Base-by-base conservation (phyloP, 2,888 invertebrate genomes). In the Lottia gigantea region DNA sequence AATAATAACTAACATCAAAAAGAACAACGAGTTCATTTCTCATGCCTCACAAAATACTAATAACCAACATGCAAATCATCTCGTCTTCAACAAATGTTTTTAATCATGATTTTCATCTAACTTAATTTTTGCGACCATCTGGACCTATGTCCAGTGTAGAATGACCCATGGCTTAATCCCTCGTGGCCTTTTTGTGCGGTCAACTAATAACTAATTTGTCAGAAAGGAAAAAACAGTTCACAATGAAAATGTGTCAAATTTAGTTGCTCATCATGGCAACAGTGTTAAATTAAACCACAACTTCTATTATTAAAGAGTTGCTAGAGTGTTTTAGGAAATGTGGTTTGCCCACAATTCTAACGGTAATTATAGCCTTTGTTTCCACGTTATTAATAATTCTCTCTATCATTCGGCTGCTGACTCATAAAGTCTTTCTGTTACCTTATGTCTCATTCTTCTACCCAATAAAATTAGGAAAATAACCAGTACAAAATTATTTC, bases 81-180 rank as follows among this genome's bases (percentile, higher is more conserved):
- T 23, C 11, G 19, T 55, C 19, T 55, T 55, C 19, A 55, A 55
- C 19, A 55, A 55, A 19, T 23, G 55, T 55, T 55, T 55, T 55
- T 55, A 55, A 55, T 55, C 55, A 55, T 19, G 55, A 23, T 55
- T 55, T 55, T 23, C 23, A 19, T 11, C 55, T 55, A 55, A 55
- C 55, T 55, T 55, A 55, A 55, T 55, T 55, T 55, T 55, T 55
- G 55, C 23, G 55, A 23, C 55, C 55, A 55, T 55, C 55, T 55
- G 55, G 55, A 55, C 55, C 11, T 23, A 19, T 55, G 55, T 55
- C 55, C 55, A 23, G 55, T 55, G 12, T 55, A 55, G 19, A 23
- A 55, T 55, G 55, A 55, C 55, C 55, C 19, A 40, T 40, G 40
- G 6, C 40, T 40, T 40, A 40, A 19, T 55, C 55, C 55, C 55